Conservation (phyloP, 2,888 invertebrate genomes). For the Athrips mouffetella region DNA sequence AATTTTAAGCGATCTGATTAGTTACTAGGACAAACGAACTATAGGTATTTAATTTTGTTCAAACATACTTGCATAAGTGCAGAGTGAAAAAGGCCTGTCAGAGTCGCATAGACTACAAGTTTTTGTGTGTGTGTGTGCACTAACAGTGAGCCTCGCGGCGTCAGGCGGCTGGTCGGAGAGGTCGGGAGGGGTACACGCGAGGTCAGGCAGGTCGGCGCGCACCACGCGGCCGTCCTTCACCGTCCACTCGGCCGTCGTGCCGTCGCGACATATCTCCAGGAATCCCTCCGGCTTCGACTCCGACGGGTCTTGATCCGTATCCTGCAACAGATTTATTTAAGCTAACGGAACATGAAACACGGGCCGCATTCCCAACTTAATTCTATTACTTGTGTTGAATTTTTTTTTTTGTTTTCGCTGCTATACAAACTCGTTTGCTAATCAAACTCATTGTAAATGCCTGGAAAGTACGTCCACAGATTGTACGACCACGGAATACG, state of each 20-base stretch:
- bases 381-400: neutral
- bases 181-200: slow-evolving; percentile 82
- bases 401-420: neutral
- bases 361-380: neutral
- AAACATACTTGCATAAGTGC: too few relatives aligned
- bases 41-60: too few relatives aligned
- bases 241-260: slow-evolving; percentile 79
- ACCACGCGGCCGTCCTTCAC: slow-evolving; percentile 72
- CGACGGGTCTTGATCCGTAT: slow-evolving; percentile 38
- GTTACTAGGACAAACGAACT: too few relatives aligned
- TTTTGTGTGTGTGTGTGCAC: slow-evolving; percentile 13
- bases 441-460: too few relatives aligned
- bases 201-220: slow-evolving; percentile 75
- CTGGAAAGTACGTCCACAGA: too few relatives aligned
- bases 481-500: too few relatives aligned
- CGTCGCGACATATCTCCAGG: slow-evolving; percentile 79
- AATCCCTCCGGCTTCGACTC: slow-evolving; percentile 54
- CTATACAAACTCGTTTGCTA: too few relatives aligned
- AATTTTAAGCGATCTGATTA: too few relatives aligned
- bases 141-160: slow-evolving; percentile 46
- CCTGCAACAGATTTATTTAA: slow-evolving; percentile 32
- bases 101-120: neutral
- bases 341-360: neutral
- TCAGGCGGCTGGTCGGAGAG: slow-evolving; percentile 40
- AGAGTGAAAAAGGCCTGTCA: neutral